phyloP scores from a whole-genome alignment of 2,888 invertebrate genomes.

The Tiphia femorata region DNA sequence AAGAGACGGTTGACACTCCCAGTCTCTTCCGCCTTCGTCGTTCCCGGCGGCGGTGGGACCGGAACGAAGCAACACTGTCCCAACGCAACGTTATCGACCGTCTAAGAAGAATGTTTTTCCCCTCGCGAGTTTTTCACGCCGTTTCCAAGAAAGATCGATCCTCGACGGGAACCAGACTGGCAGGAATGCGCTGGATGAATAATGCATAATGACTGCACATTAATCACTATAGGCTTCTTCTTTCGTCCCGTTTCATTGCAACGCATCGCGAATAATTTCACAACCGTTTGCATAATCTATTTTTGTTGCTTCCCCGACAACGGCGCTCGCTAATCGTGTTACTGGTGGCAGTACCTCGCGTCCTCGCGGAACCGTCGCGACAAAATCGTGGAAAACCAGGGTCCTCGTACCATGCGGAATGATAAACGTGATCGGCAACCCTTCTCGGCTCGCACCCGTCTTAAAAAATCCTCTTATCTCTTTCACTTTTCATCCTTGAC shows the following conservation, averaged over 20 bases:
- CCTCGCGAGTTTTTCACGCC: slow-evolving; percentile 12
- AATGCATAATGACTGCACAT: slow-evolving; percentile 37
- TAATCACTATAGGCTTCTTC: slow-evolving; percentile 39
- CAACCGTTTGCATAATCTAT: slow-evolving; percentile 40
- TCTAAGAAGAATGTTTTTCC: slow-evolving; percentile 18
- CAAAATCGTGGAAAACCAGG: neutral
- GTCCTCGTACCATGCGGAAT: neutral
- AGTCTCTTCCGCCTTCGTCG: no score
- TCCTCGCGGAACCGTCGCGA: neutral
- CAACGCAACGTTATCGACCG: no score
- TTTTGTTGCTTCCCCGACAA: slow-evolving; percentile 15
- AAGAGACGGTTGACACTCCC: no score
- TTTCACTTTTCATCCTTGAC: slow-evolving; percentile 1
- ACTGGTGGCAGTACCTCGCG: neutral
- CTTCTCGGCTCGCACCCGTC: neutral
- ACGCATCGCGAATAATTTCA: slow-evolving; percentile 38
- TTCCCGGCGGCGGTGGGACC: no score
- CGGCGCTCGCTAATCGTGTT: no score
- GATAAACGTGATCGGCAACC: neutral
- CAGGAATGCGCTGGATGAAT: slow-evolving; percentile 39
- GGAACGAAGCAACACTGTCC: no score
- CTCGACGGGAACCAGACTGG: slow-evolving; percentile 32
- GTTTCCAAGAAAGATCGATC: slow-evolving; percentile 22
- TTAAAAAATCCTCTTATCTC: slow-evolving; percentile 1
- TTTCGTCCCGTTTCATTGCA: slow-evolving; percentile 37